Base-by-base conservation (phyloP, 1,140 invertebrate genomes). In the Brachionus paranguensis region DNA sequence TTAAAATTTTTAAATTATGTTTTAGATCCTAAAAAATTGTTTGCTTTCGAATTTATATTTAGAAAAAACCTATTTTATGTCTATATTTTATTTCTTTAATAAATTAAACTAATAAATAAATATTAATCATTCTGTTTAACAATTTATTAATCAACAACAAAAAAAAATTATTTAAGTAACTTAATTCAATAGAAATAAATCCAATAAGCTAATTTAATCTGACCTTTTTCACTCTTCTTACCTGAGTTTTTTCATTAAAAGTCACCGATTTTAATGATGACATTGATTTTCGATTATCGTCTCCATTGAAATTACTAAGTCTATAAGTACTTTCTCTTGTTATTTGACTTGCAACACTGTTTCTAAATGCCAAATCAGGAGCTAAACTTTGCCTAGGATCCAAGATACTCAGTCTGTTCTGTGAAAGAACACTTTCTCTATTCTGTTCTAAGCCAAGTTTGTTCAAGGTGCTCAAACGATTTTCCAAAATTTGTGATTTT, bases 191-290 rank as follows among this genome's bases (percentile, higher is more conserved):
- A 27, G 29, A 68, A 27, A 33, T n/a, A 41, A 72, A 33, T 47
- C 3, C 43, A 27, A 27, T 12, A 10, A 17, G 17, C 17, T 74
- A 43, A 11, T 29, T 27, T 76, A 47, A 27, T 47, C 72, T 29
- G 1, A 76, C 47, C 29, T 76, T 76, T 50, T 50, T 76, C 4
- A 76, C 47, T 8, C 43, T 24, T 50, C 72, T 24, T 27, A 76
- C 72, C n/a, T 76, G 43, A 47, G 72, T 76, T 50, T 76, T 76
- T 76, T 76, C 72, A 76, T 76, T 76, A 14, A 76, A 76, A 43
- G 33, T 74, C 6, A 74, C 70, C 0, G 70, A 74, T 45, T 74
- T 74, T 50, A 70, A 6, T 70, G 65, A 70, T 6, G 45, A 50
- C 43, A 50, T 12, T 11, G 72, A 76, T 76, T 76, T 76, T 50